These are phyloP conservation scores for Cryptotermes secundus DNA, from an alignment of 1,140 invertebrate genomes.

Conservation along the genomic window DNA sequence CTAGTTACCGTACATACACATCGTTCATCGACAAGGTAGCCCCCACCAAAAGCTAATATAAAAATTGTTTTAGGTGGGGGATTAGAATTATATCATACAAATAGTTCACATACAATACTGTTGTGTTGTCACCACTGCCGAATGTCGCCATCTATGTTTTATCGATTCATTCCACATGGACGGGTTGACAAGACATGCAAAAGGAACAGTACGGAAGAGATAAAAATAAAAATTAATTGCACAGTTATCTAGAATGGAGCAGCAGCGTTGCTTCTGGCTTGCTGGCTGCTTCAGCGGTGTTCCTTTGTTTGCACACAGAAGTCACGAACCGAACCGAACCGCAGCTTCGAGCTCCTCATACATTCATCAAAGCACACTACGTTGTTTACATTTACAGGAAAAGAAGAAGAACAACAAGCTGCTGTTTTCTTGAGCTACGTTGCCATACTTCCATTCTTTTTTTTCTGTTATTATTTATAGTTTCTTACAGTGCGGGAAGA, in stretches of 20 bases:
- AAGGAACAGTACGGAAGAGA: neutral
- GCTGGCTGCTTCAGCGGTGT: neutral
- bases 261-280: too few species aligned
- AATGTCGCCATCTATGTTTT: slow-evolving; percentile 8
- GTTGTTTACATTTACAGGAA: neutral
- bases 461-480: neutral
- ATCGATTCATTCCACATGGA: slow-evolving; percentile 11
- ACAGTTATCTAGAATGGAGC: neutral
- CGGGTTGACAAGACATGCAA: slow-evolving; percentile 8
- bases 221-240: neutral
- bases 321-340: neutral
- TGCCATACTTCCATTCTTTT: neutral
- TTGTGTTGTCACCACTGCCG: neutral
- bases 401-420: neutral
- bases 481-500: neutral
- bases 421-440: neutral
- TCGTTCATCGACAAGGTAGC: neutral
- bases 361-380: neutral
- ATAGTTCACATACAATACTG: slow-evolving; percentile 2
- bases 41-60: neutral
- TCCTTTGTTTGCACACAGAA: neutral
- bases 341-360: too few species aligned
- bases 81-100: neutral
- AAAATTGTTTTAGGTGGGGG: neutral
- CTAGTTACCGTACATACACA: neutral